Evolutionary conservation across 1,140 invertebrate genomes (phyloP), one percentile per base, ranked within the genome.

Genomic region (Drosophila pachea): DNA sequence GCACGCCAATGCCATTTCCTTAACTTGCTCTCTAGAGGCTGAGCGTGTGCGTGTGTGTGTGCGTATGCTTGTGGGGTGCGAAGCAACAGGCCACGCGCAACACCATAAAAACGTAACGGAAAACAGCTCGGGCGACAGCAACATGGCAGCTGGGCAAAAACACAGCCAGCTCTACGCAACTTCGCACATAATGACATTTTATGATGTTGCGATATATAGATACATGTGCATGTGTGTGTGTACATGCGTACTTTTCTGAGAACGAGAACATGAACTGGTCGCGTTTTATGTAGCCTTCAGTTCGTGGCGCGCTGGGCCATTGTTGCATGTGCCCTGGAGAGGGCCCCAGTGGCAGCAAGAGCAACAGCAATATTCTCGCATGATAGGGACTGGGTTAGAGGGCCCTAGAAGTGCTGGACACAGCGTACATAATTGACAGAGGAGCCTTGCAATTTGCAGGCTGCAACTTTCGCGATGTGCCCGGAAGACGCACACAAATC

Each of bases 181-280:
- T 86, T 86, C 60, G 73, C 69, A 76, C 79, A 86, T 86, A 86
- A 84, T 86, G 73, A 76, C 76, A 79, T 86, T 84, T 83, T 79
- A 86, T 84, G 82, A 58, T 73, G 48, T 59, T 7, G 43, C 32
- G 45, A 50, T 53, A n/a, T 56, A 59, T 40, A 22, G 22, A 42
- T 6, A 12, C 11, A 9, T 38, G 49, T 56, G 50, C 48, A 47
- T 43, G 49, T 58, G 42, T 56, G 29, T 65, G 49, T 65, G 35
- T 69, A 48, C 49, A 48, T 48, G 36, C 11, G 40, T 8, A 35
- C 4, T 22, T 14, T 42, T 49, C 33, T n/a, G 31, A 22, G 38
- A 40, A 59, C 35, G 53, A 42, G 38, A 53, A 62, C 42, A 69
- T 60, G 48, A 59, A 60, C 49, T 67, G 60, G 42, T 31, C 68